These are phyloP conservation scores for Smittia aterrima DNA, from an alignment of 2,888 invertebrate genomes.

Conservation along the genomic window DNA sequence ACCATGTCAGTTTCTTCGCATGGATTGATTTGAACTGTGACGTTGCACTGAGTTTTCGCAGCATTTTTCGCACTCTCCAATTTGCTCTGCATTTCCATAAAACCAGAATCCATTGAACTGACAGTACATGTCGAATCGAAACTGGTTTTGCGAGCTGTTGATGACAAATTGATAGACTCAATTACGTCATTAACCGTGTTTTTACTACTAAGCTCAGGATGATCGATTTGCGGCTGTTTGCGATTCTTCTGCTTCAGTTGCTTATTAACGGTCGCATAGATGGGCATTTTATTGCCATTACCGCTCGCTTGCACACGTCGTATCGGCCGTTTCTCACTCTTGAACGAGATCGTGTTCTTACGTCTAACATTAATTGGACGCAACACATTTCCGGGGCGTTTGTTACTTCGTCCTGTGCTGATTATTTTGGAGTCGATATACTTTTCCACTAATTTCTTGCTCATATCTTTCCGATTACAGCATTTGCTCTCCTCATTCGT, in stretches of 20 bases:
- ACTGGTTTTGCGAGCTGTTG: constrained; percentile 50
- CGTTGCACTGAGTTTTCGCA: constrained; percentile 34
- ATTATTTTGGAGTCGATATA: constrained; percentile 26
- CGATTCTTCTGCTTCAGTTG: constrained; percentile 38
- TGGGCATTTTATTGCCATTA: constrained; percentile 43
- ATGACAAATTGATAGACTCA: background rate
- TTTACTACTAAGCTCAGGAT: background rate
- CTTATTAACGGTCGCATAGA: constrained; percentile 51
- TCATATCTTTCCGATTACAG: background rate
- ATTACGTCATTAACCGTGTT: background rate
- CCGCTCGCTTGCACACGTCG: background rate
- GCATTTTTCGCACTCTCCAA: constrained; percentile 48
- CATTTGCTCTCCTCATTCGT: constrained; percentile 47
- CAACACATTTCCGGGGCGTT: constrained; percentile 42
- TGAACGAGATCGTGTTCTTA: constrained; percentile 41
- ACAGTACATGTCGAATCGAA: constrained; percentile 54
- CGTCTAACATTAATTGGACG: background rate
- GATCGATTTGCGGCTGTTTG: background rate
- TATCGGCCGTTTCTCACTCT: constrained; percentile 24
- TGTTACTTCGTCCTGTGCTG: background rate
- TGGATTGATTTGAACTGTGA: background rate
- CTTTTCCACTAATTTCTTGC: constrained; percentile 26
- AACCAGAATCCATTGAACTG: constrained; percentile 55
- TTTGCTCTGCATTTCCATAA: constrained; percentile 53
- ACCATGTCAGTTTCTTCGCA: background rate